These are phyloP conservation scores for Taeniopygia guttata DNA, from an alignment of 2,797 vertebrate genomes.

Conservation along the genomic window DNA sequence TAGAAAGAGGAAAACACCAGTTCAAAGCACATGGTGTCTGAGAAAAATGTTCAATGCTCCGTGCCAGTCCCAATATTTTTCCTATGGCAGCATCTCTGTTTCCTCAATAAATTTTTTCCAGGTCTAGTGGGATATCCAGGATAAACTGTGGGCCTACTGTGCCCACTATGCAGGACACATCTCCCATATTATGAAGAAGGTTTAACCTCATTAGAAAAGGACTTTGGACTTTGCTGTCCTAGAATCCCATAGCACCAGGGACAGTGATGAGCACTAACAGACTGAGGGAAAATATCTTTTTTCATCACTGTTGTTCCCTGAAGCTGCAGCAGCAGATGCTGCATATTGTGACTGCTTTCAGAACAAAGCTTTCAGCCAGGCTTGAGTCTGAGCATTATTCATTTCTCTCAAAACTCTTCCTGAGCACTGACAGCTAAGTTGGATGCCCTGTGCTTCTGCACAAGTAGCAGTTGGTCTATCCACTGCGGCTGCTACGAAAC, in stretches of 20 bases:
- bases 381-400: neutral
- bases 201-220: neutral
- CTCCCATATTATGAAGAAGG: neutral
- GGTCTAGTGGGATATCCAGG: neutral
- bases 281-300: neutral
- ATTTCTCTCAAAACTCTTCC: neutral
- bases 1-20: neutral
- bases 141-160: neutral
- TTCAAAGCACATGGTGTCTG: neutral
- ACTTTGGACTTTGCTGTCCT: neutral
- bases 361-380: neutral
- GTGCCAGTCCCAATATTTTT: neutral
- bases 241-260: neutral
- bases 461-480: neutral
- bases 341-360: neutral
- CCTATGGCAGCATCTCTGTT: neutral
- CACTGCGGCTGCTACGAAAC: rapidly evolving
- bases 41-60: neutral
- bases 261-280: neutral
- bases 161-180: neutral
- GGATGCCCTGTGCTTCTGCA: neutral
- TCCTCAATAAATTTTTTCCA: neutral
- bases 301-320: neutral
- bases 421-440: neutral
- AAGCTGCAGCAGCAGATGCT: neutral